Evolutionary conservation across 1,140 invertebrate genomes (phyloP), one percentile per base, ranked within the genome.

Genomic region (Magallana angulata): DNA sequence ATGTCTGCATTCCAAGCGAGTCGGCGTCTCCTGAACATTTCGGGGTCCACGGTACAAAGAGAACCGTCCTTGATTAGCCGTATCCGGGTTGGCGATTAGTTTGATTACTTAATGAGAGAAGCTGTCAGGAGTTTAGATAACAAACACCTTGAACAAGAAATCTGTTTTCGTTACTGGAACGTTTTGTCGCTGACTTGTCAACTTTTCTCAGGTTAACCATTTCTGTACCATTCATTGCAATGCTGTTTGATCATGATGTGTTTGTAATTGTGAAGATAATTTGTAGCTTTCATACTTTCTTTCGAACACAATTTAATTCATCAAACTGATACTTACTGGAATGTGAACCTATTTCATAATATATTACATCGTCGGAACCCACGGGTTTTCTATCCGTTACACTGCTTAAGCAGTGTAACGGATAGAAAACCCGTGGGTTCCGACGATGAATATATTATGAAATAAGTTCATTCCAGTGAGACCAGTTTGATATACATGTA

Each of bases 121-220:
- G 24, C 68, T 76, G 68, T 76, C 68, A 36, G 24, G 16, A 30
- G 8, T 36, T 76, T 36, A 4, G 24, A 76, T 36, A 76, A 76
- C 30, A 76, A 76, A 76, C 68, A 76, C 68, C 18, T 36, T 76
- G 11, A 76, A 12, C 48, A 76, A 76, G 68, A 76, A 76, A 76
- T 76, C 36, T 30, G 68, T 76, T 76, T 76, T 76, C 68, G 36
- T 30, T 18, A 30, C 24, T 36, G 68, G 12, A 76, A 76, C 30
- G 36, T 36, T 76, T 76, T 30, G 36, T 12, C 68, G 24, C 68
- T 76, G 68, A 76, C 68, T 76, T 36, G 18, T 24, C 24, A 76
- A 30, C 36, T 30, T 8, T 48, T 48, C 36, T 48, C 5, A 48
- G 24, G 24, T 30, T 30, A 12, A 30, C 36, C 18, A 76, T 24